A percentile compares a stretch with the other conserved stretches of the same genome.
phyloP scores from a whole-genome alignment of 2,888 invertebrate genomes.

The Scaptomyza tumidula region DNA sequence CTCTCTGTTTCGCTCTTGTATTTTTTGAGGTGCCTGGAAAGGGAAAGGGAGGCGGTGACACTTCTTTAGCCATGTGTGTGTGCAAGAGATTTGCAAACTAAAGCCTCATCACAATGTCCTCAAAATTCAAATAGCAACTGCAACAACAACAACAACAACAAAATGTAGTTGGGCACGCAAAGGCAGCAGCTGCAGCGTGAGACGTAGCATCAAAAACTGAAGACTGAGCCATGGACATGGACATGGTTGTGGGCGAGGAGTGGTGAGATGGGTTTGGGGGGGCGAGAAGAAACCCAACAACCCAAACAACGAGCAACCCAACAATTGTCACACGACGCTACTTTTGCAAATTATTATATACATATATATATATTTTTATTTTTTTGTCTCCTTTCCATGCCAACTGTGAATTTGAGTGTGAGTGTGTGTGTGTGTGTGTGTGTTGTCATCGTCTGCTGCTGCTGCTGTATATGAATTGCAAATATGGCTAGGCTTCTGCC shows the following conservation, averaged over 20 bases:
- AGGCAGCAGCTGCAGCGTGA: conserved; percentile 36
- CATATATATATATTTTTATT: conserved; percentile 38
- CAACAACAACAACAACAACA: conserved; percentile 56
- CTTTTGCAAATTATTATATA: conserved; percentile 77
- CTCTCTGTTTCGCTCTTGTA: conserved; percentile 2
- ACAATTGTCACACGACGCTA: conserved; percentile 80
- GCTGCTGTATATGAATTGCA: conserved; percentile 76
- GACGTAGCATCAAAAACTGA: conserved; percentile 27
- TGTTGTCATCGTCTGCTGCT: conserved; percentile 51
- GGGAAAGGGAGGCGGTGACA: conserved; percentile 5
- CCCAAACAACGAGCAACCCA: conserved; percentile 36
- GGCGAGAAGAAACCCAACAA: conserved; percentile 1
- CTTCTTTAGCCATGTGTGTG: conserved; percentile 54
- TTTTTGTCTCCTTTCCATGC: conserved; percentile 19
- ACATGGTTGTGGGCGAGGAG: neutral
- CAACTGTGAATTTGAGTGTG: conserved; percentile 15
- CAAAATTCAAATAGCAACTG: conserved; percentile 79
- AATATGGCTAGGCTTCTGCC: conserved; percentile 61
- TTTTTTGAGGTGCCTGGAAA: conserved; percentile 16
- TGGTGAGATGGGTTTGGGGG: neutral
- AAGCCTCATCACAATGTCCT: conserved; percentile 81
- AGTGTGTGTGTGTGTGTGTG: conserved; percentile 20
- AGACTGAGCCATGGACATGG: conserved; percentile 27
- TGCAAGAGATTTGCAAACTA: conserved; percentile 81
- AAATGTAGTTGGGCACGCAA: conserved; percentile 62